A percentile compares a stretch with the other conserved stretches of the same genome.
Evolutionary conservation across 2,888 invertebrate genomes (phyloP).

Genomic region (Sphaerophoria rueppellii): DNA sequence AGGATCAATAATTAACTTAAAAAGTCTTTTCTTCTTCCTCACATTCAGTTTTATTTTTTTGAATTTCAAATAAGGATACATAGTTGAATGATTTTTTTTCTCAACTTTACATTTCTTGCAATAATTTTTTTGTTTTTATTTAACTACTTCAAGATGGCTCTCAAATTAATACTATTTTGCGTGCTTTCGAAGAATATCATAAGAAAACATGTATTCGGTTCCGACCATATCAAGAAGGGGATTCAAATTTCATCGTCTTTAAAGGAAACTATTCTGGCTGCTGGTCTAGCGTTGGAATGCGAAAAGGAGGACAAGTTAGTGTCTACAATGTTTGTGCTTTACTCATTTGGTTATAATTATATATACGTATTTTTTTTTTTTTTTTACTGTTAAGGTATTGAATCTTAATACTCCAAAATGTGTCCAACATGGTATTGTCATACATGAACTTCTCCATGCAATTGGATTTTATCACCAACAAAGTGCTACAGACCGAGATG

Average conservation of each 20-base stretch:
- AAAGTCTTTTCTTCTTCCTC: no score
- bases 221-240: constrained; percentile 84
- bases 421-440: constrained; percentile 86
- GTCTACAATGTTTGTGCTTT: not conserved
- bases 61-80: no score
- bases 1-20: no score
- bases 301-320: constrained; percentile 84
- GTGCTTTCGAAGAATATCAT: constrained; percentile 85
- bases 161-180: constrained; percentile 83
- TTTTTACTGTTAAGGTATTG: constrained; percentile 80
- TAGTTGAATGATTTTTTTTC: no score
- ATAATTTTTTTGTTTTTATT: not conserved
- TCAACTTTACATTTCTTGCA: no score
- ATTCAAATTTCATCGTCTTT: constrained; percentile 85
- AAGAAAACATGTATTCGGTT: constrained; percentile 86
- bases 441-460: constrained; percentile 91
- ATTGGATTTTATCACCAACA: constrained; percentile 93
- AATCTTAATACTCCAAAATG: constrained; percentile 84
- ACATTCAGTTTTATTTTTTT: no score
- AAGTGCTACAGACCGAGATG: constrained; percentile 89
- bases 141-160: constrained; percentile 78
- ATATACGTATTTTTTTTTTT: not conserved
- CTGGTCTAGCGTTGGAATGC: constrained; percentile 86
- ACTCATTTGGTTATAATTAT: not conserved
- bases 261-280: constrained; percentile 85